Evolutionary conservation across 1,140 invertebrate genomes (phyloP).

Genomic region (Ceratosolen fusciceps): DNA sequence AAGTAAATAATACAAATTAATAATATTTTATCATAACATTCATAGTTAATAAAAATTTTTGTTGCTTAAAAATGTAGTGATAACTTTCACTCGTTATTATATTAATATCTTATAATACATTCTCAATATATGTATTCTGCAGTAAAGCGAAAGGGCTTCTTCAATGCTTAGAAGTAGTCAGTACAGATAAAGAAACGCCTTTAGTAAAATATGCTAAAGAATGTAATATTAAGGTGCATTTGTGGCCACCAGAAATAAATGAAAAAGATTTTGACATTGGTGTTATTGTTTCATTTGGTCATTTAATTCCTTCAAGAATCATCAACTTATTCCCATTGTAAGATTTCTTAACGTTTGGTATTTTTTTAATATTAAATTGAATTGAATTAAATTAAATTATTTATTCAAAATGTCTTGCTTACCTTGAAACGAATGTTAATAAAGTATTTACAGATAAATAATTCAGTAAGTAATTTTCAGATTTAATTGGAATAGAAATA

Average conservation of each 20-base stretch:
- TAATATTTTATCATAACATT: too few species aligned
- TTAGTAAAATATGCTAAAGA: slow-evolving; percentile 72
- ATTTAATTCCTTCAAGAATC: slow-evolving; percentile 77
- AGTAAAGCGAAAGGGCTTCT: slow-evolving; percentile 55
- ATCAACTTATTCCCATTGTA: slow-evolving; percentile 78
- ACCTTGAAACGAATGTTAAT: too few species aligned
- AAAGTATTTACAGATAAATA: background rate
- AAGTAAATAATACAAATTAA: too few species aligned
- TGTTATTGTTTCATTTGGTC: slow-evolving; percentile 81
- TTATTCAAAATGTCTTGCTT: too few species aligned
- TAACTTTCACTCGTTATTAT: too few species aligned
- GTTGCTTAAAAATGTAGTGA: too few species aligned
- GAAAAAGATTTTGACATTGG: slow-evolving; percentile 75
- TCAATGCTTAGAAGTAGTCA: slow-evolving; percentile 74
- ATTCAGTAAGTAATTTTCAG: too few species aligned
- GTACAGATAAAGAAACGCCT: slow-evolving; percentile 72
- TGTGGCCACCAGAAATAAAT: slow-evolving; percentile 73
- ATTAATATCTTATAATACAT: too few species aligned
- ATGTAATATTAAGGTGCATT: slow-evolving; percentile 70
- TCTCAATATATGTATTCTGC: too few species aligned
- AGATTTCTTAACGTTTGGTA: slow-evolving; percentile 51
- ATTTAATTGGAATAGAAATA: too few species aligned
- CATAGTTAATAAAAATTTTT: too few species aligned
- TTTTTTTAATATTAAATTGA: slow-evolving; percentile 15
- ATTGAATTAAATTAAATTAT: slow-evolving; percentile 18